These are phyloP conservation scores for Sebastes vulpes DNA, from an alignment of 2,797 vertebrate species.

Conservation along the genomic window DNA sequence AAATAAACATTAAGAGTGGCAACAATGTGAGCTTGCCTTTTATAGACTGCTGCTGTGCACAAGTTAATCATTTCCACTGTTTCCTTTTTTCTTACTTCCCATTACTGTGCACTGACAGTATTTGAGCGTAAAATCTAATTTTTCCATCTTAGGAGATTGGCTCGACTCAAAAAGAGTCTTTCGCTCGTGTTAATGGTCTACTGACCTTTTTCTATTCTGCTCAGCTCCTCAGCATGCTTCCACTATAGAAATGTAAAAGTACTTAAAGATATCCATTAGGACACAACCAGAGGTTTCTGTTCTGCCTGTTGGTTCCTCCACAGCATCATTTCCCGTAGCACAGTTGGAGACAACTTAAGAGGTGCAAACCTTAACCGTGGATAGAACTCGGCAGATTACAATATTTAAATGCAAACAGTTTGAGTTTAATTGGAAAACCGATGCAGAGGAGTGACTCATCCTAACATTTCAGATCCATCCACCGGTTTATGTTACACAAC, in stretches of 20 bases:
- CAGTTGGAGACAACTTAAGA: not conserved
- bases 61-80: not conserved
- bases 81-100: not conserved
- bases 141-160: not conserved
- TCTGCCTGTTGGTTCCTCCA: not conserved
- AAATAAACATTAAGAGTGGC: not conserved
- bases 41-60: not conserved
- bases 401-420: not conserved
- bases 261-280: slow-evolving; percentile 17
- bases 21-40: not conserved
- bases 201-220: slow-evolving; percentile 37
- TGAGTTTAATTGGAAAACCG: not conserved
- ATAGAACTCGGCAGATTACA: not conserved
- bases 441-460: not conserved
- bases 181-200: slow-evolving; percentile 26
- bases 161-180: not conserved
- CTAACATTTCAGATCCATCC: not conserved
- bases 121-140: not conserved
- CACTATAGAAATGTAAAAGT: slow-evolving; percentile 33
- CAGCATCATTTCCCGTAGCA: not conserved
- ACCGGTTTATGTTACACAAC: not conserved
- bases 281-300: not conserved
- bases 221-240: slow-evolving; percentile 14
- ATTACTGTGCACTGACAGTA: not conserved
- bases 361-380: not conserved